Conservation (phyloP, 2,888 invertebrate species). For the Chirona hameri region DNA sequence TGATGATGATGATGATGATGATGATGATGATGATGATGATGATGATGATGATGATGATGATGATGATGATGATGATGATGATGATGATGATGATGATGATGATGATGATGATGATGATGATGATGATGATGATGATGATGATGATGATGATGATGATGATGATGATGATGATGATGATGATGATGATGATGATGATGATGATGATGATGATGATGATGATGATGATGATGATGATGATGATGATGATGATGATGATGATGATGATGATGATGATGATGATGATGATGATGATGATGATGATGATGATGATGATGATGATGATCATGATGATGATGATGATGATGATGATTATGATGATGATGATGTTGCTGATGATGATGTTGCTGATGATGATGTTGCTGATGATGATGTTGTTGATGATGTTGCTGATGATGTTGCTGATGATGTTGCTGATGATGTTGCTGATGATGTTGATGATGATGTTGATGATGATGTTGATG, state of each 20-base stretch:
- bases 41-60: constrained; percentile 22
- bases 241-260: constrained; percentile 22
- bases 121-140: constrained; percentile 22
- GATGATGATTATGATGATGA: too few species aligned
- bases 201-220: constrained; percentile 22
- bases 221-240: constrained; percentile 22
- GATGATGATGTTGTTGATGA: too few species aligned
- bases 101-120: constrained; percentile 10
- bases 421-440: too few species aligned
- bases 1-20: constrained; percentile 22
- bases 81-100: constrained; percentile 22
- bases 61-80: constrained; percentile 22
- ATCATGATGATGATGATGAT: constrained; percentile 10
- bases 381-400: too few species aligned
- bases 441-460: too few species aligned
- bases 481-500: constrained; percentile 8
- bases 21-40: constrained; percentile 22
- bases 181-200: constrained; percentile 22
- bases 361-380: too few species aligned
- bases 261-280: constrained; percentile 22
- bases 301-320: constrained; percentile 22
- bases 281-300: constrained; percentile 22
- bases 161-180: constrained; percentile 22
- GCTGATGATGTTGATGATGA: too few species aligned
- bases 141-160: constrained; percentile 22